Percentiles rank a stretch among this genome's conserved stretches.
phyloP scores from a whole-genome alignment of 92 coral and sea anemone species.

The Porites rus region DNA sequence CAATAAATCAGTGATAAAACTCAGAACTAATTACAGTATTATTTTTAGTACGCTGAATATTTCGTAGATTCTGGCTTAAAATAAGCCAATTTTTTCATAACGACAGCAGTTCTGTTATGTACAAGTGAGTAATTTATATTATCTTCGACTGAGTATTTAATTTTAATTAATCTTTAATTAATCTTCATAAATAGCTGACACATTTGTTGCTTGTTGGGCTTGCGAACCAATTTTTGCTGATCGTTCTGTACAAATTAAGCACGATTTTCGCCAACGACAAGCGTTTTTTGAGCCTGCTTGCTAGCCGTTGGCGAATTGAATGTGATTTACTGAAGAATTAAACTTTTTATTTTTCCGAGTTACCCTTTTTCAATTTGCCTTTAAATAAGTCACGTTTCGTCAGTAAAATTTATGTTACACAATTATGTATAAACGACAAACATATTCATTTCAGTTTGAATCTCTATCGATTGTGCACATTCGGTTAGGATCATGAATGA shows the following conservation, averaged over 20 bases:
- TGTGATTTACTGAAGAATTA: not conserved
- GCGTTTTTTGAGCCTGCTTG: not conserved
- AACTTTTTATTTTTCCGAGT: no score
- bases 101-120: no score
- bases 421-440: no score
- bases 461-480: no score
- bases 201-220: not conserved
- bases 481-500: no score
- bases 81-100: not conserved
- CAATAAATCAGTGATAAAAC: not conserved
- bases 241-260: constrained; percentile 1
- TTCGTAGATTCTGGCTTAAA: not conserved
- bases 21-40: not conserved
- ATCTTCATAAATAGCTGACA: constrained; percentile 8
- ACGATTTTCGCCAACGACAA: not conserved
- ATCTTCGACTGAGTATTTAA: not conserved
- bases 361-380: no score
- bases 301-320: not conserved
- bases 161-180: not conserved
- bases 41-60: not conserved
- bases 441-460: no score
- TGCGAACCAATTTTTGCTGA: constrained; percentile 12
- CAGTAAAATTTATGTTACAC: no score
- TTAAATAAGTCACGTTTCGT: no score
- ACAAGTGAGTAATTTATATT: not conserved